Evolutionary conservation across 1,140 invertebrate genomes (phyloP), one percentile per base, ranked within the genome.

Genomic region (Octopus bimaculoides): DNA sequence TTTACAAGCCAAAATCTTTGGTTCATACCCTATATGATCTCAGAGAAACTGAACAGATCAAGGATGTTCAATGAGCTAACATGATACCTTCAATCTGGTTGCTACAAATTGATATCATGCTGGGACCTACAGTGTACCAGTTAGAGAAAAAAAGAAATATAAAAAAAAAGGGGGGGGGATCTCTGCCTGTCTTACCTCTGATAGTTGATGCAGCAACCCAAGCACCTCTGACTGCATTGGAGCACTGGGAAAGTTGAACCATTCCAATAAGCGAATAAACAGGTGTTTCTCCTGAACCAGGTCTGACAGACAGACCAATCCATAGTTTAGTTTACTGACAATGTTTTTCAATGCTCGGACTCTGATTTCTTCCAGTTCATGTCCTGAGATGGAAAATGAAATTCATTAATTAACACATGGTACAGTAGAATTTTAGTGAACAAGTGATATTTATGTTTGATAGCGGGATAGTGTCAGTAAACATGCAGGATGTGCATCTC

Each of bases 301-400:
- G 80, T 90, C 89, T n/a, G 86, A 85, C 79, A 89, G 87, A 83
- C 86, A 88, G 9, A 90, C 83, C 69, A 90, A 77, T 20, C 85
- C 84, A 75, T 88, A 86, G 71, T 89, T 88, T 14, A 90, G 77
- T 79, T 90, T 90, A 52, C 88, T 88, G n/a, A 86, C 75, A 77
- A 90, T 85, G 80, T 88, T 90, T 54, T 88, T 85, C 54, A 90
- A 77, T 56, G 89, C 86, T 79, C 89, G 78, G 12, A 89, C 81
- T 61, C 89, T 77, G 52, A 90, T 89, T 80, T 90, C 89, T 80
- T 89, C 89, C 61, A 89, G 80, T 61, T 85, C 81, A 79, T 90
- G 89, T 78, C 89, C 89, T 89, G 80, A 56, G 77, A 55, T 75
- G 54, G 55, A 75, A 73, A 41, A n/a, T 81, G 5, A 54, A 4